Evolutionary conservation across 1,140 invertebrate genomes (phyloP).

Genomic region (Meloidogyne chitwoodi): DNA sequence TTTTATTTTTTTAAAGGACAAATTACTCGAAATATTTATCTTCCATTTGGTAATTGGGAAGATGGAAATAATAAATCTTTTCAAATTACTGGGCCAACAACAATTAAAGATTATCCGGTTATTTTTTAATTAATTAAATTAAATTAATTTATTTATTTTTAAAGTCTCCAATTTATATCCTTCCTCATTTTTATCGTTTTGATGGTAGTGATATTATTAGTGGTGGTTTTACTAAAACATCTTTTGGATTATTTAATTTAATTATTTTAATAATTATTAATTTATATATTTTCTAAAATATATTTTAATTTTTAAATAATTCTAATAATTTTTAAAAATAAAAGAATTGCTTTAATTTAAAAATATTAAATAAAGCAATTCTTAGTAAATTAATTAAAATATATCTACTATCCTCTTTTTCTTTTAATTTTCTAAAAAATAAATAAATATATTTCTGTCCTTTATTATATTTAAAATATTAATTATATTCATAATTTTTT

Average conservation of each 20-base stretch:
- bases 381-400: too few relatives aligned
- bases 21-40: constrained; percentile 56
- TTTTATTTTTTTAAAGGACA: constrained; percentile 59
- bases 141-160: not conserved
- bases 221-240: not conserved
- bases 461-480: too few relatives aligned
- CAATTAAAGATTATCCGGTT: constrained; percentile 10
- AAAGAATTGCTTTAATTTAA: too few relatives aligned
- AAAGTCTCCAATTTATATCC: not conserved
- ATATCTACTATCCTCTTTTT: too few relatives aligned
- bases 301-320: not conserved
- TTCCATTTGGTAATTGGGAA: constrained; percentile 42
- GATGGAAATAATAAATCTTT: constrained; percentile 23
- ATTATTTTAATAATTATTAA: not conserved
- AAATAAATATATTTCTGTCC: too few relatives aligned
- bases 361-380: too few relatives aligned
- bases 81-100: not conserved
- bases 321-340: not conserved
- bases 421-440: too few relatives aligned
- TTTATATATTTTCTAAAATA: not conserved
- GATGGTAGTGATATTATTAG: not conserved
- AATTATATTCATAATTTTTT: too few relatives aligned
- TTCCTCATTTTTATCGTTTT: not conserved
- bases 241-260: not conserved
- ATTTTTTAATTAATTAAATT: too few relatives aligned